phyloP scores from a whole-genome alignment of 2,113 vertebrate species.

The Lycaon pictus region DNA sequence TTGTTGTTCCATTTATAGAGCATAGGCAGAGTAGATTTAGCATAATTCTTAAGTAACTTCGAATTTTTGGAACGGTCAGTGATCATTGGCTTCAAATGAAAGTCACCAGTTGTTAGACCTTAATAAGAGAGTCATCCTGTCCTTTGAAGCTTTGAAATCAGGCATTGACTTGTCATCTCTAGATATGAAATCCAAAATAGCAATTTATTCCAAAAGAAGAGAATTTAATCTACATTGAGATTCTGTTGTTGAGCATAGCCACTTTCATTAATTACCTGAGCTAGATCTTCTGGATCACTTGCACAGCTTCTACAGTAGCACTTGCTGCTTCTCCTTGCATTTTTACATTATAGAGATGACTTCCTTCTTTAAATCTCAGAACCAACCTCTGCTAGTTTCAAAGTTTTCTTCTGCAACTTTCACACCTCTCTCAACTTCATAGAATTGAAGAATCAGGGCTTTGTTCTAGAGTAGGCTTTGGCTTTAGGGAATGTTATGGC shows the following conservation, averaged over 20 bases:
- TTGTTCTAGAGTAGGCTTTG: neutral
- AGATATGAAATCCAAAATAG: neutral
- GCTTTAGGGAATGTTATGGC: neutral
- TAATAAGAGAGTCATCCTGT: neutral
- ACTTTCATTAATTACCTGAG: neutral
- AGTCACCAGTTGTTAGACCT: neutral
- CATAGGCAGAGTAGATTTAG: neutral
- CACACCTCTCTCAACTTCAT: neutral
- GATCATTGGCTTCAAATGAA: neutral
- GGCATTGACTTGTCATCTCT: neutral
- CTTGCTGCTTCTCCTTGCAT: neutral
- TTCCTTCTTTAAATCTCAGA: neutral
- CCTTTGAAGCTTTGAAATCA: neutral
- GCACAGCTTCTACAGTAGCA: neutral
- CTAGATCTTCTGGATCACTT: neutral
- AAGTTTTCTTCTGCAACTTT: neutral
- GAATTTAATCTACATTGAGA: neutral
- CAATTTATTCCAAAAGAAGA: neutral
- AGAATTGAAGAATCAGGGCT: neutral
- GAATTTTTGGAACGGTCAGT: neutral
- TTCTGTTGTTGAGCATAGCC: neutral
- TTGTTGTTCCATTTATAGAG: neutral
- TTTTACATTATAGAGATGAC: neutral
- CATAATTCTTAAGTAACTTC: neutral
- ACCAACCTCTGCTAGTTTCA: neutral